Percentiles rank a stretch among this genome's conserved stretches.
phyloP scores from a whole-genome alignment of 2,113 vertebrate species.

The Sebastes fasciatus region DNA sequence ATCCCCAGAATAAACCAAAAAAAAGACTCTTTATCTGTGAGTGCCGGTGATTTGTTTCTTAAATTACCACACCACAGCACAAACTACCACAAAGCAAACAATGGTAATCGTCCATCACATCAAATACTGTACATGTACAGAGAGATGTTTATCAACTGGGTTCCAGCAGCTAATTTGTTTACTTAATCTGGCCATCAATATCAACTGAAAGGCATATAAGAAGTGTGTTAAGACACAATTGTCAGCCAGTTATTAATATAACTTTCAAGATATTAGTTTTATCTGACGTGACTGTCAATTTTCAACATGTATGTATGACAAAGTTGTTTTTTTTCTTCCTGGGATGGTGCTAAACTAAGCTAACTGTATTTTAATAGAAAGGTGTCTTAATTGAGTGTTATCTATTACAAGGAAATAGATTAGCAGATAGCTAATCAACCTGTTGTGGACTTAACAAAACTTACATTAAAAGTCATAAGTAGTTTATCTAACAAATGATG shows the following conservation, averaged over 20 bases:
- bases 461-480: not conserved
- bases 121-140: not conserved
- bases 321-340: not conserved
- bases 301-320: not conserved
- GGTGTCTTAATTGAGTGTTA: not conserved
- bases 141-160: not conserved
- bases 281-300: not conserved
- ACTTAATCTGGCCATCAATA: not conserved
- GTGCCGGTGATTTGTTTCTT: too few species aligned
- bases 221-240: not conserved
- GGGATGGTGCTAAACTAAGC: not conserved
- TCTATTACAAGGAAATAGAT: not conserved
- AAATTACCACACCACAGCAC: not conserved
- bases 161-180: not conserved
- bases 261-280: too few species aligned
- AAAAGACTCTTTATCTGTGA: too few species aligned
- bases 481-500: not conserved
- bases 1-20: too few species aligned
- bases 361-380: not conserved
- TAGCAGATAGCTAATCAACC: slow-evolving; percentile 15
- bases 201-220: not conserved
- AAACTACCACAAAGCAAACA: not conserved
- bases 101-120: not conserved
- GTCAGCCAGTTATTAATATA: not conserved
- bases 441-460: slow-evolving; percentile 25